These are phyloP conservation scores for Hirtodrosophila confusa DNA, from an alignment of 2,888 invertebrate species.

Conservation along the genomic window DNA sequence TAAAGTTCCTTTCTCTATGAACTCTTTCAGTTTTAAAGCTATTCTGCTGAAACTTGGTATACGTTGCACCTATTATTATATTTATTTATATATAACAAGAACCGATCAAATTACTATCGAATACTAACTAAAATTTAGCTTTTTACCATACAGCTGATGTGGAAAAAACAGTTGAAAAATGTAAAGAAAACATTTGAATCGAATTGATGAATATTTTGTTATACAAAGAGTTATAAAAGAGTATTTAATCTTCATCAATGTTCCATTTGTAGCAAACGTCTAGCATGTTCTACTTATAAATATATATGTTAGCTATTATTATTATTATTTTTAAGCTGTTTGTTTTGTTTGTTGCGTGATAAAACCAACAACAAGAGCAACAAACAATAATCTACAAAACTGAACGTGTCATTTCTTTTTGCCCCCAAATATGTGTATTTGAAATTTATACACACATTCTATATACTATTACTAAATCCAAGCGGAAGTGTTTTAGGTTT, in stretches of 20 bases:
- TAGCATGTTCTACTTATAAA: conserved; percentile 8
- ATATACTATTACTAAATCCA: conserved; percentile 23
- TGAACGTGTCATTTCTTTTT: conserved; percentile 43
- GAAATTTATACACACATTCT: background rate
- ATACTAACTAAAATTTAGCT: no score
- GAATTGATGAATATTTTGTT: no score
- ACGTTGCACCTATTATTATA: no score
- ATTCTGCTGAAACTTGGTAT: no score
- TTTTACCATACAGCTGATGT: no score
- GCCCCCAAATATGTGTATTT: conserved; percentile 3
- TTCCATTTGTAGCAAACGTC: conserved; percentile 5
- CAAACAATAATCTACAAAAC: conserved; percentile 9
- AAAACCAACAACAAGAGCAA: conserved; percentile 15
- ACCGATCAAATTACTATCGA: no score
- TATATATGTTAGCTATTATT: conserved; percentile 12
- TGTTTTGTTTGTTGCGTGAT: conserved; percentile 25
- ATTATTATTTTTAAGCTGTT: background rate
- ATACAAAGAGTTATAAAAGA: no score
- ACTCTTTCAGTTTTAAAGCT: no score
- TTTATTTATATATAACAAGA: no score
- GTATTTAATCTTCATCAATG: background rate
- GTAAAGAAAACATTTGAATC: no score
- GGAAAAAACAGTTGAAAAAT: no score
- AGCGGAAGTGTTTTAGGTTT: conserved; percentile 49
- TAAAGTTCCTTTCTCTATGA: no score